phyloP scores from a whole-genome alignment of 2,797 vertebrate genomes.

The Urophycis tenuis region DNA sequence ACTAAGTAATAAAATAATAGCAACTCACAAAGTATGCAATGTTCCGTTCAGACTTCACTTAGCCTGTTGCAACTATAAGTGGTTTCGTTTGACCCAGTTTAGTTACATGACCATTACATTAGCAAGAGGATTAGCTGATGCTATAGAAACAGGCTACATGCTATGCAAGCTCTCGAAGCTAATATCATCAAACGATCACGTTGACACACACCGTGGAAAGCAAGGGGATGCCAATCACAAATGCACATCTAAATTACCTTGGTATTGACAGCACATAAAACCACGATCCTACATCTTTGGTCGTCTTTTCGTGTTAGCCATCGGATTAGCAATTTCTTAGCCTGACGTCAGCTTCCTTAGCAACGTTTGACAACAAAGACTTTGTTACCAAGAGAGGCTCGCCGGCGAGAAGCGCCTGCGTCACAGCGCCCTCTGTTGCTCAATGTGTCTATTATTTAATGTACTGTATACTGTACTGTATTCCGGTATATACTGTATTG shows the following conservation, averaged over 20 bases:
- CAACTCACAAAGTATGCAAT: neutral
- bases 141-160: neutral
- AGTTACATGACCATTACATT: neutral
- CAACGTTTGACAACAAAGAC: constrained; percentile 63
- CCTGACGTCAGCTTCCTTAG: constrained; percentile 58
- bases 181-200: neutral
- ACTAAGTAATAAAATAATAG: neutral
- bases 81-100: neutral
- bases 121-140: neutral
- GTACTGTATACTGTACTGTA: neutral
- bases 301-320: neutral
- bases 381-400: constrained; percentile 49
- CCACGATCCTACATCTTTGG: neutral
- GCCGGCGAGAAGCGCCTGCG: accelerated
- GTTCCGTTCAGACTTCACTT: neutral
- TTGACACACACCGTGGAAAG: neutral
- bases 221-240: neutral
- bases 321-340: constrained; percentile 15
- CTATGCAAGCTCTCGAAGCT: neutral
- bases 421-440: constrained; percentile 40
- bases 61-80: neutral
- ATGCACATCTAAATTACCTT: neutral
- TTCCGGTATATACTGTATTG: neutral
- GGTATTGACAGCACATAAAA: neutral
- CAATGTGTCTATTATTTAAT: neutral